Conservation (phyloP, 1,140 invertebrate species). For the Cataglyphis hispanica region DNA sequence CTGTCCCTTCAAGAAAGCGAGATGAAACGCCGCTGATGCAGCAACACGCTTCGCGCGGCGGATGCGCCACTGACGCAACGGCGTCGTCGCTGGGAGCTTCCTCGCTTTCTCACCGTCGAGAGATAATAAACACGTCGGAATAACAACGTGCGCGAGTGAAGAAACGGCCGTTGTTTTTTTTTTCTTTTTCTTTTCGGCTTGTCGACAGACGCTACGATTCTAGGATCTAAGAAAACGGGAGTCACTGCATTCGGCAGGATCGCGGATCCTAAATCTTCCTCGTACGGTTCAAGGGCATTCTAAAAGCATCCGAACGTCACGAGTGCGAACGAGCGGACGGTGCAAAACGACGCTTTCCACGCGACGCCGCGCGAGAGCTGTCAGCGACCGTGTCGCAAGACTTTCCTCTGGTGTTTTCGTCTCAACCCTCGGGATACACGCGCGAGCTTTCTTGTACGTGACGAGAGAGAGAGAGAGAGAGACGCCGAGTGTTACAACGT, state of each 20-base stretch:
- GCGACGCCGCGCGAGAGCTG: conserved; percentile 31
- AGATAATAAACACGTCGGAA: conserved; percentile 75
- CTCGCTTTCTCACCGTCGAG: not conserved
- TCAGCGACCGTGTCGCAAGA: conserved; percentile 16
- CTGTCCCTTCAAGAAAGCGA: not conserved
- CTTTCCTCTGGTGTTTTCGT: not conserved
- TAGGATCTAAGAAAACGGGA: not conserved
- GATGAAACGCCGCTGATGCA: conserved; percentile 25
- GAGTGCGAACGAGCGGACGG: conserved; percentile 50
- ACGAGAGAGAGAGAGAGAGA: not conserved
- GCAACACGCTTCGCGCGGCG: not conserved
- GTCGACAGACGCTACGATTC: too few relatives aligned
- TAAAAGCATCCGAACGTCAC: conserved; percentile 70
- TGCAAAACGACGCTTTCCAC: conserved; percentile 37
- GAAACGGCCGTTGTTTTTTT: conserved; percentile 33
- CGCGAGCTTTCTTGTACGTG: too few relatives aligned
- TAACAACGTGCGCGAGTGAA: conserved; percentile 73
- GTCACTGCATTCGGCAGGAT: not conserved
- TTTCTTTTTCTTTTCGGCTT: too few relatives aligned
- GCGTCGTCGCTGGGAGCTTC: conserved; percentile 11
- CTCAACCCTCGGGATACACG: not conserved
- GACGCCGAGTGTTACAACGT: not conserved
- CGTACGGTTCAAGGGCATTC: conserved; percentile 73
- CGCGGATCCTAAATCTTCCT: conserved; percentile 53
- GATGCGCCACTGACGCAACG: conserved; percentile 26